Conservation (phyloP, 2,888 invertebrate genomes). For the Panopea generosa region DNA sequence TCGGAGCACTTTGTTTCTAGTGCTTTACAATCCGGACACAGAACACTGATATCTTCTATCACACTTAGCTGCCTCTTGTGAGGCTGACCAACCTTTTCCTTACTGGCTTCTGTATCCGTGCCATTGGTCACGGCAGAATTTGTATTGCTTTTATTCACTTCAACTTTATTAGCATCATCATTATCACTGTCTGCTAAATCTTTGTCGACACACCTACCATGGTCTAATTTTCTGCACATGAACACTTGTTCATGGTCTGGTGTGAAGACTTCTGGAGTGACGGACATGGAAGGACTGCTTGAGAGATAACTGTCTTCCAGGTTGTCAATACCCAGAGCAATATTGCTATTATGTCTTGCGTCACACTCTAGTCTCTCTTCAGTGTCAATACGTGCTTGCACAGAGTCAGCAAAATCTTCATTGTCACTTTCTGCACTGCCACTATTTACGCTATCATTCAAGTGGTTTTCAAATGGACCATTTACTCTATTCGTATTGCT, state of each 20-base stretch:
- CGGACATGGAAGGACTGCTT: constrained; percentile 22
- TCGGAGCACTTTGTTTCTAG: constrained; percentile 38
- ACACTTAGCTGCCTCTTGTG: constrained; percentile 28
- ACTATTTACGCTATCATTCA: not conserved
- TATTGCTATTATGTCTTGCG: constrained; percentile 15
- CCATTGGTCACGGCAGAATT: no score
- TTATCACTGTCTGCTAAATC: no score
- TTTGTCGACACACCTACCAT: not conserved
- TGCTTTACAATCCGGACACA: constrained; percentile 46
- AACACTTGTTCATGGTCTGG: not conserved
- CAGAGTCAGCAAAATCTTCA: not conserved
- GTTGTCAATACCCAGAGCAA: not conserved
- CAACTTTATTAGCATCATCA: no score
- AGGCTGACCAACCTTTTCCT: no score
- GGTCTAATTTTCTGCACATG: no score
- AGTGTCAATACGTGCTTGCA: not conserved
- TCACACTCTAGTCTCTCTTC: constrained; percentile 18
- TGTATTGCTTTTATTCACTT: no score
- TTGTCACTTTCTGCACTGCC: not conserved
- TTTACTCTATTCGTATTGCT: not conserved
- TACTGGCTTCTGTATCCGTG: no score
- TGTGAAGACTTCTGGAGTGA: not conserved
- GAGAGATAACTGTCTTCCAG: constrained; percentile 42
- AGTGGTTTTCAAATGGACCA: not conserved
- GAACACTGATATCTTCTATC: constrained; percentile 41